Conservation (phyloP, 2,113 vertebrate genomes). For the cattle (Bos taurus) region ARS-UCD2.0 NC_037335.1:15371501-15372000, state of each 20-base stretch:
- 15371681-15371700: background rate
- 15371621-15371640: background rate
- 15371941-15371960: background rate
- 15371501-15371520: background rate
- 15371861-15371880: background rate
- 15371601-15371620: background rate
- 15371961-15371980: background rate
- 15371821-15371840: background rate
- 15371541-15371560: background rate
- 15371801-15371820: background rate
- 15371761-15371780: background rate
- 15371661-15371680: background rate
- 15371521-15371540: background rate
- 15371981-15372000: background rate
- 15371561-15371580: fast-evolving
- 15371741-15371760: background rate
- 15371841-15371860: background rate
- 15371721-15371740: background rate
- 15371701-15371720: background rate
- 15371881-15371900: background rate
- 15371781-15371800: background rate
- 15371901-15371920: background rate
- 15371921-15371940: background rate
- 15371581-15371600: background rate
- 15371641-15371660: background rate